Percentiles rank a stretch among this genome's conserved stretches.
Conservation (phyloP, 2,797 vertebrate species). For the Neosilurus hyrtlii region DNA sequence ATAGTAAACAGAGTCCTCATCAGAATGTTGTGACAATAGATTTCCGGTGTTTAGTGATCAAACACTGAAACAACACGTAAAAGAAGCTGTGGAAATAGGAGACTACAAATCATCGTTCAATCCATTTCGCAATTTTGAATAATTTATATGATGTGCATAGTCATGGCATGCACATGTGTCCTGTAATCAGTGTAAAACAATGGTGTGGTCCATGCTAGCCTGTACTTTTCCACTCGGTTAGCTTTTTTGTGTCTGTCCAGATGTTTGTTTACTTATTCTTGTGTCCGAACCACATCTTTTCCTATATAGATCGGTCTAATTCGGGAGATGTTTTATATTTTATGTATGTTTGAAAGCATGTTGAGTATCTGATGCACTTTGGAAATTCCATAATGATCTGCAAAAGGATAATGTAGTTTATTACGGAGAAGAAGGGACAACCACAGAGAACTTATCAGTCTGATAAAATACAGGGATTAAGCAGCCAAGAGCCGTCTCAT, state of each 20-base stretch:
- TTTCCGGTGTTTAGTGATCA: background rate
- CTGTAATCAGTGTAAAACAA: background rate
- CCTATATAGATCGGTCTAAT: background rate
- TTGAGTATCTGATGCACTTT: background rate
- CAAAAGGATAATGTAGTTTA: background rate
- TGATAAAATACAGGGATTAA: background rate
- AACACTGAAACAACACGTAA: too few species aligned
- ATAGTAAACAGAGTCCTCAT: background rate
- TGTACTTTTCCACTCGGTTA: slow-evolving; percentile 29
- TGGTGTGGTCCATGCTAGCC: slow-evolving; percentile 12
- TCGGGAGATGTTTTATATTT: background rate
- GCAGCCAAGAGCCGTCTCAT: background rate
- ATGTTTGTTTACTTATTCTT: background rate
- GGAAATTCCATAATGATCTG: background rate
- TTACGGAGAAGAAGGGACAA: background rate
- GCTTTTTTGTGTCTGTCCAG: slow-evolving; percentile 20
- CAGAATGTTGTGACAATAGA: background rate
- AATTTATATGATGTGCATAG: background rate
- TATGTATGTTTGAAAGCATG: background rate
- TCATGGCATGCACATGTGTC: background rate
- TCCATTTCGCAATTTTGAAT: background rate
- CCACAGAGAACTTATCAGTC: background rate
- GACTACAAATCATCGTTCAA: background rate
- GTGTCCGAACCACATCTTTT: background rate
- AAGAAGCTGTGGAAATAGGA: background rate